Evolutionary conservation across 2,888 invertebrate genomes (phyloP).

Genomic region (Teinopalpus imperialis): DNA sequence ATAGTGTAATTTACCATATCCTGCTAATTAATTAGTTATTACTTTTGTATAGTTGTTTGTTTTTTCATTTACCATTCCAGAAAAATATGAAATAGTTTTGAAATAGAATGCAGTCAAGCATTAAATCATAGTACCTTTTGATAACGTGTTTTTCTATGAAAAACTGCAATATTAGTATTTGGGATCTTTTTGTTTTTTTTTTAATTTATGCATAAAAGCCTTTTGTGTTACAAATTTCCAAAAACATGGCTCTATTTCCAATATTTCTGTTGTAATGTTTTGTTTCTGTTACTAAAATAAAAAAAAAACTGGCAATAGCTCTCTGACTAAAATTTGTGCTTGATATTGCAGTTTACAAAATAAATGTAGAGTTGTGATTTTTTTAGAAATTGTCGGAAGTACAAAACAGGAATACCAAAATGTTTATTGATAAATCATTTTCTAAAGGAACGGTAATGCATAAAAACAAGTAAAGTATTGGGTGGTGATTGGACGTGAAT

Average conservation of each 20-base stretch:
- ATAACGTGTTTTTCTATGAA: no score
- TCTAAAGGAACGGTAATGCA: no score
- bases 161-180: no score
- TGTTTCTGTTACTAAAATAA: conserved; percentile 10
- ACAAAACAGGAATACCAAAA: no score
- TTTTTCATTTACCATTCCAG: neutral
- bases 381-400: no score
- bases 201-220: conserved; percentile 1
- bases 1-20: conserved; percentile 19
- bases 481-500: no score
- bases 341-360: neutral
- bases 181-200: no score
- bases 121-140: no score
- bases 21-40: conserved; percentile 16
- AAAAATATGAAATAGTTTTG: conserved; percentile 8
- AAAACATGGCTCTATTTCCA: conserved; percentile 5
- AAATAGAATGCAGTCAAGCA: neutral
- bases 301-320: conserved; percentile 14
- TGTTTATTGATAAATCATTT: no score
- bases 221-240: conserved; percentile 10
- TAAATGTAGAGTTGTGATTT: no score
- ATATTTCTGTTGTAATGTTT: conserved; percentile 2
- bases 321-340: conserved; percentile 7
- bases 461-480: no score
- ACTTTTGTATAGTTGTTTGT: conserved; percentile 2